Evolutionary conservation across 2,888 invertebrate genomes (phyloP), one percentile per base, ranked within the genome.

Genomic region (Eilema sororculum): DNA sequence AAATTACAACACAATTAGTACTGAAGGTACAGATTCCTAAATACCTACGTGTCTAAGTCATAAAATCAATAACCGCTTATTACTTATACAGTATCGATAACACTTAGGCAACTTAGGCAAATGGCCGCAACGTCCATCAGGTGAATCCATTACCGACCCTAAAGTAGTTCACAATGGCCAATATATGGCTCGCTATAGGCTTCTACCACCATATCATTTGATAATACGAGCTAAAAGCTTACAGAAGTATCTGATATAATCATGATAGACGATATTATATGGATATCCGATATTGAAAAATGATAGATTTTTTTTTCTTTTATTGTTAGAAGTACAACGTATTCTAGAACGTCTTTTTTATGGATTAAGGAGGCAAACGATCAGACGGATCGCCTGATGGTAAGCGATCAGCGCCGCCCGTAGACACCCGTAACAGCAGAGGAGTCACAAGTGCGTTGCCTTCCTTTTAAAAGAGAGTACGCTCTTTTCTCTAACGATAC

Each of bases 151-250:
- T 83, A 81, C 65, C 69, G 67, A 33, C 67, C 66, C 66, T 72
- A 76, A 83, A 86, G 86, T 86, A 85, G 83, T 69, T 82, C 82
- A 82, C 79, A 84, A 85, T 79, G 75, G 81, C 76, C 76, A 68
- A 67, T 77, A 81, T 82, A 81, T 78, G 78, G 80, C 84, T 79
- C 72, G 67, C 77, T 74, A 76, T 73, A 74, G 65, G 59, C 67
- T 62, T 73, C 72, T 57, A 67, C 62, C 30, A 63, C 73, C 77
- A 72, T 78, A 77, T 73, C 68, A 74, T 80, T 82, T 75, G 71
- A 80, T 79, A 74, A 75, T 72, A 80, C 72, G 30, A 68, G 41
- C 75, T 82, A 79, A 82, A 81, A 82, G 78, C 76, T 72, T 76
- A 69, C 64, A 52, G 37, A 65, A 41, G 70, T 76, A 68, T 65